Percentiles rank a stretch among this genome's conserved stretches.
Evolutionary conservation across 2,113 vertebrate genomes (phyloP).

Genomic region (Hemichromis elongatus): DNA sequence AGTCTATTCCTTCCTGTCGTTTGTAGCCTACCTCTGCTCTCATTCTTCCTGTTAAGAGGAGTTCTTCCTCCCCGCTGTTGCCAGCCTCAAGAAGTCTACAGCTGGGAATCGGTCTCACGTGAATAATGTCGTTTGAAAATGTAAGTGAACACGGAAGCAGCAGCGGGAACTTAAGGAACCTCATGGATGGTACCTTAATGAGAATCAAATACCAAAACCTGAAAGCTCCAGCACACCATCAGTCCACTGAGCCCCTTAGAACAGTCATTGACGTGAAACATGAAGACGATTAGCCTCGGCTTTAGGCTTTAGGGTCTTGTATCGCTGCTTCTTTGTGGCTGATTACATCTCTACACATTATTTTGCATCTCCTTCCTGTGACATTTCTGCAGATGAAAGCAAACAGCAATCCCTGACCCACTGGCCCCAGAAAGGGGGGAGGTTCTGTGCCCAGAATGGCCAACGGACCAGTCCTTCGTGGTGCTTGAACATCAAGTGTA

Average conservation of each 20-base stretch:
- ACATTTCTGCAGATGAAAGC: too few relatives aligned
- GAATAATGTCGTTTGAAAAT: not conserved
- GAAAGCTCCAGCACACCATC: not conserved
- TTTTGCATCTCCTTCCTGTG: accelerated
- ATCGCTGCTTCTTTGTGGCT: not conserved
- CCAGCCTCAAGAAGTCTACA: not conserved
- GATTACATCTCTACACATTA: not conserved
- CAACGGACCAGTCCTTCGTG: accelerated
- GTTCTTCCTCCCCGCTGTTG: not conserved
- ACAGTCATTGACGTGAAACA: accelerated
- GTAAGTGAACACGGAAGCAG: not conserved
- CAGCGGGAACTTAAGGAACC: not conserved
- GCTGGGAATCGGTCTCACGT: not conserved
- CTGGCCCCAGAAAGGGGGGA: not conserved
- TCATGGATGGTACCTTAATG: accelerated
- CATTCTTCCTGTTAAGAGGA: not conserved
- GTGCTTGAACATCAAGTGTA: not conserved
- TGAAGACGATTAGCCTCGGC: not conserved
- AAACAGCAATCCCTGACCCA: not conserved
- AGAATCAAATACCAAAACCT: not conserved
- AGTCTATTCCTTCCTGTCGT: not conserved
- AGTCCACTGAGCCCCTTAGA: not conserved
- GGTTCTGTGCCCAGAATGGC: not conserved
- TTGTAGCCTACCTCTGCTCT: not conserved
- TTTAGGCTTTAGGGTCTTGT: not conserved